Evolutionary conservation across 2,888 invertebrate species (phyloP).

Genomic region (Coecobrya sp.): DNA sequence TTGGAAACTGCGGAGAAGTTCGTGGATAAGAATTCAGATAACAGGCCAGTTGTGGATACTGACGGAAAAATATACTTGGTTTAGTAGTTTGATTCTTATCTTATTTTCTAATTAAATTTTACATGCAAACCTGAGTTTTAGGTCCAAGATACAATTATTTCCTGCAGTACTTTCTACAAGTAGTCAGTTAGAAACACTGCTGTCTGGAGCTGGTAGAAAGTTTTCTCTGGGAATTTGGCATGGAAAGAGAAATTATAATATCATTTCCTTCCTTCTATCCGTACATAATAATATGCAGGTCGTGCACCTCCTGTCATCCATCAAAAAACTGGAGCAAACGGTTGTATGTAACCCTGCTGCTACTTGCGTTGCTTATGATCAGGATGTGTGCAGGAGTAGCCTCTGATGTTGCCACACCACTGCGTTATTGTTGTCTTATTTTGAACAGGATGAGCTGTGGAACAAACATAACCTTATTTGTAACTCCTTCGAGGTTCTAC

Average conservation of each 20-base stretch:
- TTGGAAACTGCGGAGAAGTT: background rate
- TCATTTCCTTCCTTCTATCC: background rate
- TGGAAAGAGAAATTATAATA: background rate
- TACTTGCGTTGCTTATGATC: no score
- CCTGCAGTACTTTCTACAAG: no score
- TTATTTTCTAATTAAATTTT: no score
- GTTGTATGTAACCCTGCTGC: no score
- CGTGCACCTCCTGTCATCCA: constrained; percentile 37
- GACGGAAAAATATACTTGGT: no score
- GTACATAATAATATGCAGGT: constrained; percentile 17
- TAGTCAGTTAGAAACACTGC: no score
- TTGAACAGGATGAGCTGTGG: background rate
- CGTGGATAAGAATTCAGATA: no score
- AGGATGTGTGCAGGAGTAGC: no score
- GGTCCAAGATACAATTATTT: no score
- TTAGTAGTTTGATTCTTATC: no score
- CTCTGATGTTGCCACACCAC: background rate
- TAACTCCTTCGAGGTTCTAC: background rate
- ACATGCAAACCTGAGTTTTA: no score
- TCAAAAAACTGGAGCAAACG: background rate
- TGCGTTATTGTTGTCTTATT: background rate
- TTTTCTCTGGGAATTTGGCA: background rate
- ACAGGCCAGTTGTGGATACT: no score
- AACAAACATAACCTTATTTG: background rate
- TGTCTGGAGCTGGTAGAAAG: background rate